phyloP scores from a whole-genome alignment of 2,888 invertebrate genomes.

The Agrotis puta region DNA sequence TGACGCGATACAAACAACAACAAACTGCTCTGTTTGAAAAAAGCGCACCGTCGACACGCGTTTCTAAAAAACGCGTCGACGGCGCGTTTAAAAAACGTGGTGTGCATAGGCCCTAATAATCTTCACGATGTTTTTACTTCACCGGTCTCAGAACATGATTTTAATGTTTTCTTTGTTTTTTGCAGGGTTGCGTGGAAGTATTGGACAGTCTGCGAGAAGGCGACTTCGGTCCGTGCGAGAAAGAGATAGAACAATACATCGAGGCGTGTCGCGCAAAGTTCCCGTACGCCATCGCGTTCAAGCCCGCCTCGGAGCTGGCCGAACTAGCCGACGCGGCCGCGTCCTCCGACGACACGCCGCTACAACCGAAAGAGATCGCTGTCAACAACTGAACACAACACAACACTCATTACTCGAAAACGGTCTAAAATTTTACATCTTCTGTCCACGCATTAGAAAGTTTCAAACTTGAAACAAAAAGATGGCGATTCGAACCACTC shows the following conservation, averaged over 20 bases:
- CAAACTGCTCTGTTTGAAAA: too few species aligned
- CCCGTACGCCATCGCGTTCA: constrained; percentile 95
- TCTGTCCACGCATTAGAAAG: constrained; percentile 46
- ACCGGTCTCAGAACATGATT: too few species aligned
- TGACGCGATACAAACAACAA: too few species aligned
- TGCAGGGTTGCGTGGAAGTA: constrained; percentile 95
- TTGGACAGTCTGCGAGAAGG: constrained; percentile 94
- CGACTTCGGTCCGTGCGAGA: constrained; percentile 94
- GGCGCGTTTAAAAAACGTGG: too few species aligned
- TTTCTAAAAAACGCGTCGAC: too few species aligned
- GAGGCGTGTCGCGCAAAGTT: constrained; percentile 94
- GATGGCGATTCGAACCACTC: constrained; percentile 46
- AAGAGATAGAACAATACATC: constrained; percentile 93
- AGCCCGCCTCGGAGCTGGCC: constrained; percentile 76
- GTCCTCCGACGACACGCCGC: constrained; percentile 65
- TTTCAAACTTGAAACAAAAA: constrained; percentile 36
- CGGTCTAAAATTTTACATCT: constrained; percentile 60
- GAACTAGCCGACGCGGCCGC: constrained; percentile 68
- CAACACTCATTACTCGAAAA: constrained; percentile 37
- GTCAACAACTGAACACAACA: constrained; percentile 75
- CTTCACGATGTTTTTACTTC: too few species aligned
- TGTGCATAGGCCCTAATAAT: too few species aligned
- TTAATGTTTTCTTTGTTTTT: neutral
- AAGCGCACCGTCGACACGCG: too few species aligned
- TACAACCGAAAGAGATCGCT: constrained; percentile 76